Conservation (phyloP, 2,797 vertebrate genomes). For the Alosa sapidissima region DNA sequence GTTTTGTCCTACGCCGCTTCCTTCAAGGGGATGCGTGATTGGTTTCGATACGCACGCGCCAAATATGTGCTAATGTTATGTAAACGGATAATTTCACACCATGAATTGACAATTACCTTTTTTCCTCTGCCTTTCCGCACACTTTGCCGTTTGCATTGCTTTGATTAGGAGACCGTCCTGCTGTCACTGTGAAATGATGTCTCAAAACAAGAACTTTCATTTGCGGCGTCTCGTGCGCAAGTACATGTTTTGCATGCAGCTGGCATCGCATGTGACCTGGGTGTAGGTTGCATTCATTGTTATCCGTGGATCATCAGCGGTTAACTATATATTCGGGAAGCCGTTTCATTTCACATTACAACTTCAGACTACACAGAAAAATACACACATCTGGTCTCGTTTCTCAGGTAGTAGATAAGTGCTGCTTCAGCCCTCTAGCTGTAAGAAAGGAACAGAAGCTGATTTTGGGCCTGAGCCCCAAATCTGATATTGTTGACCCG, state of each 20-base stretch:
- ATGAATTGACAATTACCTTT: slow-evolving; percentile 76
- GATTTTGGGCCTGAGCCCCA: not conserved
- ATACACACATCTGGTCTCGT: not conserved
- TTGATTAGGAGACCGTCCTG: slow-evolving; percentile 23
- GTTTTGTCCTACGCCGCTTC: slow-evolving; percentile 66
- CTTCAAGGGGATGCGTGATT: slow-evolving; percentile 54
- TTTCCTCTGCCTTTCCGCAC: slow-evolving; percentile 59
- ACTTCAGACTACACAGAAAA: not conserved
- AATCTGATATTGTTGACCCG: not conserved
- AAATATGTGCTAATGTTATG: slow-evolving; percentile 72
- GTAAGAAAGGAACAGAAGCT: not conserved
- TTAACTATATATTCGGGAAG: not conserved
- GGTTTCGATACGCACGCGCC: slow-evolving; percentile 74
- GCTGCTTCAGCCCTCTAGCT: not conserved
- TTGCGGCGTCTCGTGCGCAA: not conserved
- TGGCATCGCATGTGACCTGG: not conserved
- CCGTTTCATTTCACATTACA: not conserved
- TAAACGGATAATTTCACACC: slow-evolving; percentile 69
- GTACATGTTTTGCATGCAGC: slow-evolving; percentile 21
- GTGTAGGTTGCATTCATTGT: not conserved
- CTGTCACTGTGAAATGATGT: slow-evolving; percentile 25
- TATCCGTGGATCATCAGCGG: not conserved
- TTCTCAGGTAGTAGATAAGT: not conserved
- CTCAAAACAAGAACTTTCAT: slow-evolving; percentile 26
- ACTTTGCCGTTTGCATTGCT: slow-evolving; percentile 33